Conservation (phyloP, 1,140 invertebrate species). For the Bombus superbus region DNA sequence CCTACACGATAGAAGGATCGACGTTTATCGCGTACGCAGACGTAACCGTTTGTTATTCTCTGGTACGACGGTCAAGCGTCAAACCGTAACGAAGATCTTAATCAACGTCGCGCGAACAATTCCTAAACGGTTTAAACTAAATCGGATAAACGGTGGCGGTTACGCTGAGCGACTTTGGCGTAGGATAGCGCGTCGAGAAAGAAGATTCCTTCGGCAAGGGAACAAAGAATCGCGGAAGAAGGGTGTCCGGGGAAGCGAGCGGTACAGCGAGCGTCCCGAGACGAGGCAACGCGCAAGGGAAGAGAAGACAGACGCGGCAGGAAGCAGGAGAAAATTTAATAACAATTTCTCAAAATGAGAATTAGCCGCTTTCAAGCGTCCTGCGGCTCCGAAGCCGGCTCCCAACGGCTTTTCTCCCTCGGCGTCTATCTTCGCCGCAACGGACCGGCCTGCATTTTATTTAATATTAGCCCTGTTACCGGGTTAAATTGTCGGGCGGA, state of each 20-base stretch:
- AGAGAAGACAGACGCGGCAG: conserved; percentile 48
- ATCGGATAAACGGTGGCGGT: not conserved
- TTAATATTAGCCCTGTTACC: conserved; percentile 76
- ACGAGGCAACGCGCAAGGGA: not conserved
- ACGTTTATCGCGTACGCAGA: not conserved
- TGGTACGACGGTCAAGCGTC: not conserved
- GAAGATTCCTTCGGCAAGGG: not conserved
- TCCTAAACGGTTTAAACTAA: not conserved
- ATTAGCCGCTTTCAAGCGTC: conserved; percentile 74
- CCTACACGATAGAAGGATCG: not conserved
- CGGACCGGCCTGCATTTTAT: conserved; percentile 69
- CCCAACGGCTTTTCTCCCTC: conserved; percentile 11
- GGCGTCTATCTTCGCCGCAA: not conserved
- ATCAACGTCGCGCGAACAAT: not conserved
- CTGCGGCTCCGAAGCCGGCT: conserved; percentile 29
- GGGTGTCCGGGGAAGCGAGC: not conserved
- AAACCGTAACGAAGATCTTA: not conserved
- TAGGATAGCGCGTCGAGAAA: not conserved
- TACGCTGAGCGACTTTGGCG: not conserved
- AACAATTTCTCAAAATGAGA: conserved; percentile 78
- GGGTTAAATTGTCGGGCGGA: conserved; percentile 75
- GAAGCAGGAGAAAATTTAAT: conserved; percentile 71
- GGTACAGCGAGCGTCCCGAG: not conserved
- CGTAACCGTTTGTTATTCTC: not conserved
- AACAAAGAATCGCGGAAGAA: not conserved